These are phyloP conservation scores for Mya arenaria DNA, from an alignment of 1,140 invertebrate genomes.

Conservation along the genomic window DNA sequence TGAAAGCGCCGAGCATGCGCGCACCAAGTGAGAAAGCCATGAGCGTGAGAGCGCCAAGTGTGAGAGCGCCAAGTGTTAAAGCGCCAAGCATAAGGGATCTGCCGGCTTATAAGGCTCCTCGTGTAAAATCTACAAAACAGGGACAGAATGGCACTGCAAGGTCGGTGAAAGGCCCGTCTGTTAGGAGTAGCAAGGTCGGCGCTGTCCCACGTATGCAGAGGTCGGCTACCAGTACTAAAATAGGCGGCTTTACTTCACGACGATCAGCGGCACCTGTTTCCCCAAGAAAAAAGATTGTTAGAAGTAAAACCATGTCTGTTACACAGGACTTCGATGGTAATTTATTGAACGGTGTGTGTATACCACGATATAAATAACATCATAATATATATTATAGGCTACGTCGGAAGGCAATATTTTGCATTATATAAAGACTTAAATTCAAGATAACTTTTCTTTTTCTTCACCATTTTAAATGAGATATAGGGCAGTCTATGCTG, in stretches of 20 bases:
- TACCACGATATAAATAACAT: no score
- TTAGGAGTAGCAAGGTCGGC: neutral
- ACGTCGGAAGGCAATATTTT: no score
- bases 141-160: neutral
- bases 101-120: neutral
- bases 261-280: neutral
- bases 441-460: no score
- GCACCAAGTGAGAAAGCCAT: conserved; percentile 5
- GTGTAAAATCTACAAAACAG: neutral
- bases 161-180: neutral
- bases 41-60: conserved; percentile 25
- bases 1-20: conserved; percentile 8
- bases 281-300: conserved; percentile 27
- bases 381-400: no score
- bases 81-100: neutral
- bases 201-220: neutral
- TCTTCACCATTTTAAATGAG: no score
- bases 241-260: neutral
- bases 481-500: no score
- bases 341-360: no score
- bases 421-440: no score
- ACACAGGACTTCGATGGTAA: neutral
- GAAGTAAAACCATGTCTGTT: conserved; percentile 33
- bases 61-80: conserved; percentile 7
- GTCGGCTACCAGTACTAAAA: neutral